Conservation (phyloP, 1,140 invertebrate genomes). For the Macrobrachium rosenbergii region DNA sequence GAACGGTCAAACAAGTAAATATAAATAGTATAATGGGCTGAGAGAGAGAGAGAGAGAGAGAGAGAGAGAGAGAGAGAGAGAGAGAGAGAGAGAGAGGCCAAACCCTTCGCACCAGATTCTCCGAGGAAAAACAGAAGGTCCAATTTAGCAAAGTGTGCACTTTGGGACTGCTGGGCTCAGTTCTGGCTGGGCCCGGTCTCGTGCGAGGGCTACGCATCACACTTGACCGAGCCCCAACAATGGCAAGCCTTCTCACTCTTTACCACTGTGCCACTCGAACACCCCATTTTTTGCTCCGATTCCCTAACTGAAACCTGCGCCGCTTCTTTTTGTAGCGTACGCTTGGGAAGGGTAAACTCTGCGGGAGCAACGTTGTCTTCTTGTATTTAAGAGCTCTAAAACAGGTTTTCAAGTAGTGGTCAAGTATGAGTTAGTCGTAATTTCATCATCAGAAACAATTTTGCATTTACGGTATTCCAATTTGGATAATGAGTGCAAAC, state of each 20-base stretch:
- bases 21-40: no score
- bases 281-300: neutral
- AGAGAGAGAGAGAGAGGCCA: neutral
- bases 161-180: neutral
- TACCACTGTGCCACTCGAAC: neutral
- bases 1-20: neutral
- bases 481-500: no score
- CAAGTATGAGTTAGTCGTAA: no score
- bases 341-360: no score
- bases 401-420: no score
- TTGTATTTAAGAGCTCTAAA: no score
- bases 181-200: neutral
- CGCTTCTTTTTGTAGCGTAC: neutral
- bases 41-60: slow-evolving; percentile 19
- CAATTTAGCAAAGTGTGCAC: no score
- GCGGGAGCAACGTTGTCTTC: no score
- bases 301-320: neutral
- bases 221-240: slow-evolving; percentile 19
- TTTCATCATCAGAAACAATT: no score
- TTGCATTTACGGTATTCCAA: no score
- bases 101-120: no score
- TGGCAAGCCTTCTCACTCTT: slow-evolving; percentile 9
- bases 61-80: slow-evolving; percentile 12
- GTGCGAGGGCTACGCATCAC: neutral
- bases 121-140: no score